Percentiles rank a stretch among this genome's conserved stretches.
Evolutionary conservation across 2,888 invertebrate genomes (phyloP).

Genomic region (Vanessa cardui): DNA sequence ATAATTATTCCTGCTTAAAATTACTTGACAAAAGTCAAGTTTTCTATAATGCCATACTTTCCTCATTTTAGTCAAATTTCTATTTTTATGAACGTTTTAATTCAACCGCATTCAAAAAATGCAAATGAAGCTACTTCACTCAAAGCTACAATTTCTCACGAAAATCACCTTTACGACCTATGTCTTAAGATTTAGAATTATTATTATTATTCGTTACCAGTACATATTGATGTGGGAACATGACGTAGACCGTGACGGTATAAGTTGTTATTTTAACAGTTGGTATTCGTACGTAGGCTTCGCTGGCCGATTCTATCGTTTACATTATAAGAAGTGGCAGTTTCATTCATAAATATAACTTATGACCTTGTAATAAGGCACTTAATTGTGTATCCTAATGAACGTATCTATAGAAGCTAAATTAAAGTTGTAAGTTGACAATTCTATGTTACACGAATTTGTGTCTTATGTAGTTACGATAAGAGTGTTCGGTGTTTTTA

Average conservation of each 20-base stretch:
- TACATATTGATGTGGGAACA: conserved; percentile 35
- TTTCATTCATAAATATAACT: conserved; percentile 8
- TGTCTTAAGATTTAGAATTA: neutral
- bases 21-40: neutral
- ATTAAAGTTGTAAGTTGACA: neutral
- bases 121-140: neutral
- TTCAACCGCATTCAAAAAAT: neutral
- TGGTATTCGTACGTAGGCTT: conserved; percentile 31
- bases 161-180: neutral
- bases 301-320: conserved; percentile 26
- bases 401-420: neutral
- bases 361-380: conserved; percentile 12
- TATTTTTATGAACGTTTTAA: conserved; percentile 7
- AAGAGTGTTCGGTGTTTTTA: conserved; percentile 4
- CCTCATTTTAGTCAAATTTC: neutral
- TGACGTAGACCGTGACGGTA: conserved; percentile 32
- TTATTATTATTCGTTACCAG: neutral
- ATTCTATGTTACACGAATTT: conserved; percentile 7
- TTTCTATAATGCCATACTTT: neutral
- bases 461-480: conserved; percentile 13
- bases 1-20: neutral
- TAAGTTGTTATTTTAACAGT: conserved; percentile 32
- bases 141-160: neutral
- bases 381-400: neutral
- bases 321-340: neutral